Conservation (phyloP, 2,888 invertebrate genomes). For the Agonopterix alstromeriana region DNA sequence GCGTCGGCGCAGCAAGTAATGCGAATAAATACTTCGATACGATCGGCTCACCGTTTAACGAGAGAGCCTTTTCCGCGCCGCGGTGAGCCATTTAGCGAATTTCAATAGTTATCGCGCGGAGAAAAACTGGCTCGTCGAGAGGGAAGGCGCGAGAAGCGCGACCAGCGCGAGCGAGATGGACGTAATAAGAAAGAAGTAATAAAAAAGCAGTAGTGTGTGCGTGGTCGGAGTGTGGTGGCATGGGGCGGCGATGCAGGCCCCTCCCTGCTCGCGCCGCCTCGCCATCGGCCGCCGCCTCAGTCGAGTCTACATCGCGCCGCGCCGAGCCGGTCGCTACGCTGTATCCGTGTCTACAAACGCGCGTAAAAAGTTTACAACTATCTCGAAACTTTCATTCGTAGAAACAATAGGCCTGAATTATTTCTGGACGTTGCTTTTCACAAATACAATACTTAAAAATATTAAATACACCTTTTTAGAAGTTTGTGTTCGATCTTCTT, state of each 20-base stretch:
- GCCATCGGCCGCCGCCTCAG: constrained; percentile 54
- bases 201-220: constrained; percentile 73
- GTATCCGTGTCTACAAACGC: constrained; percentile 34
- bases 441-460: constrained; percentile 8
- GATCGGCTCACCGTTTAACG: constrained; percentile 73
- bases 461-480: constrained; percentile 9
- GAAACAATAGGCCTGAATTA: constrained; percentile 31
- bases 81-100: constrained; percentile 75
- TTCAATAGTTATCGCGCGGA: constrained; percentile 75
- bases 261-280: constrained; percentile 65
- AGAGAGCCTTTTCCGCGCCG: constrained; percentile 73
- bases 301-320: constrained; percentile 62
- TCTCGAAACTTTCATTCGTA: constrained; percentile 53
- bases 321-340: constrained; percentile 65
- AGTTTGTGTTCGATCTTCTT: constrained; percentile 25
- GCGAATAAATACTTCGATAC: constrained; percentile 69
- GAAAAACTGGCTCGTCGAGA: constrained; percentile 65
- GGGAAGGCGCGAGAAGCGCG: constrained; percentile 42
- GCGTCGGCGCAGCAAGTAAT: constrained; percentile 53
- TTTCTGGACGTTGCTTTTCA: constrained; percentile 17
- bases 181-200: constrained; percentile 72
- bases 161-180: constrained; percentile 58
- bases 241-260: constrained; percentile 72
- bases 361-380: constrained; percentile 69
- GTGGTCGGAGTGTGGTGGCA: constrained; percentile 71